Conservation (phyloP, 2,113 vertebrate species). For the Nesogale talazaci region DNA sequence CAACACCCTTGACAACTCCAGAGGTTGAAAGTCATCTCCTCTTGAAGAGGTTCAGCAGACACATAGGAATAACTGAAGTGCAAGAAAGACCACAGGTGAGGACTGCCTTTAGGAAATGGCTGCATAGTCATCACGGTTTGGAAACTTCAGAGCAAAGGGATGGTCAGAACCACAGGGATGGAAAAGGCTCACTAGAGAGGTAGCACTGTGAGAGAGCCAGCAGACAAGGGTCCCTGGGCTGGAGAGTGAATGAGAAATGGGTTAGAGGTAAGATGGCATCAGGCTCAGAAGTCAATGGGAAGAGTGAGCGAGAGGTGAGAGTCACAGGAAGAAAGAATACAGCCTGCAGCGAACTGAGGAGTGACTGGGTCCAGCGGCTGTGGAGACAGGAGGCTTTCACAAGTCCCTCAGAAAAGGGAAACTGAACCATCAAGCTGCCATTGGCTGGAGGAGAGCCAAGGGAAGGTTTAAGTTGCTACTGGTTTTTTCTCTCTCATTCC, state of each 20-base stretch:
- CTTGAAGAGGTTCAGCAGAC: neutral
- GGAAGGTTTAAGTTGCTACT: neutral
- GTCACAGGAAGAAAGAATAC: neutral
- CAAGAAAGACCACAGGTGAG: neutral
- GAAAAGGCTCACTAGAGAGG: neutral
- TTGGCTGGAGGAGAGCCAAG: neutral
- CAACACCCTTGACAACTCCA: neutral
- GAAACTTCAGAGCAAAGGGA: neutral
- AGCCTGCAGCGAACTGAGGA: rapidly evolving
- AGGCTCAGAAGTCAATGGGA: neutral
- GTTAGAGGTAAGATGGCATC: neutral
- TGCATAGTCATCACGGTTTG: neutral
- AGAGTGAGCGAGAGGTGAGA: neutral
- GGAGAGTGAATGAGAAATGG: neutral
- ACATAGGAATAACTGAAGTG: neutral
- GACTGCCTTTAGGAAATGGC: neutral
- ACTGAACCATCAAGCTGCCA: neutral
- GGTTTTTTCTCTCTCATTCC: neutral
- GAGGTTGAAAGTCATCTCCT: neutral
- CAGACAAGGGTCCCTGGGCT: neutral
- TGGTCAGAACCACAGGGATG: neutral
- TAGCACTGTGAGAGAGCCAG: neutral
- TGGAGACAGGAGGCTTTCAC: neutral
- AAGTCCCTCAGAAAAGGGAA: neutral
- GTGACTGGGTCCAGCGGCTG: neutral